Conservation (phyloP, 2,113 vertebrate genomes). For the Oreochromis niloticus region DNA sequence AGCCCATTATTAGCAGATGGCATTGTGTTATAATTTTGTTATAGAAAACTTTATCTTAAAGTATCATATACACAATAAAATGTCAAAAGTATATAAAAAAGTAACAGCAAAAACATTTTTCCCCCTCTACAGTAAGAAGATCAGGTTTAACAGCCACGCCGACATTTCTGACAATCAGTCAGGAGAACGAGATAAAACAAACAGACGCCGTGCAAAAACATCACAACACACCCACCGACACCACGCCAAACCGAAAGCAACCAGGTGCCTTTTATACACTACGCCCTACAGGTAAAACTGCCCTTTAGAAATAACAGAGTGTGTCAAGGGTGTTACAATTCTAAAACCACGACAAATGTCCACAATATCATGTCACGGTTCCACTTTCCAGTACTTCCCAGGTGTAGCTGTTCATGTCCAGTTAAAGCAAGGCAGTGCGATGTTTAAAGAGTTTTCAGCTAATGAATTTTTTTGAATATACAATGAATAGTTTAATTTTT, state of each 20-base stretch:
- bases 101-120: background rate
- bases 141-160: background rate
- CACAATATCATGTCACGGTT: background rate
- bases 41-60: background rate
- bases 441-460: background rate
- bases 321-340: background rate
- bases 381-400: background rate
- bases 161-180: background rate
- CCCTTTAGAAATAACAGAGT: background rate
- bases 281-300: background rate
- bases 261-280: background rate
- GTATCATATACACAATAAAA: background rate
- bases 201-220: background rate
- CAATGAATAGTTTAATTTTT: background rate
- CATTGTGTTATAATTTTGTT: background rate
- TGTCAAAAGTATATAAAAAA: background rate
- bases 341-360: background rate
- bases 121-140: background rate
- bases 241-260: background rate
- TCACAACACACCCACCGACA: background rate
- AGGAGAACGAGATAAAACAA: background rate
- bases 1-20: background rate
- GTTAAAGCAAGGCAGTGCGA: background rate
- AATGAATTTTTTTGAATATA: background rate
- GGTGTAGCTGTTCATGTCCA: fast-evolving